Percentiles rank a stretch among this genome's conserved stretches.
Conservation (phyloP, 2,797 vertebrate species). For the Garrulus glandarius region DNA sequence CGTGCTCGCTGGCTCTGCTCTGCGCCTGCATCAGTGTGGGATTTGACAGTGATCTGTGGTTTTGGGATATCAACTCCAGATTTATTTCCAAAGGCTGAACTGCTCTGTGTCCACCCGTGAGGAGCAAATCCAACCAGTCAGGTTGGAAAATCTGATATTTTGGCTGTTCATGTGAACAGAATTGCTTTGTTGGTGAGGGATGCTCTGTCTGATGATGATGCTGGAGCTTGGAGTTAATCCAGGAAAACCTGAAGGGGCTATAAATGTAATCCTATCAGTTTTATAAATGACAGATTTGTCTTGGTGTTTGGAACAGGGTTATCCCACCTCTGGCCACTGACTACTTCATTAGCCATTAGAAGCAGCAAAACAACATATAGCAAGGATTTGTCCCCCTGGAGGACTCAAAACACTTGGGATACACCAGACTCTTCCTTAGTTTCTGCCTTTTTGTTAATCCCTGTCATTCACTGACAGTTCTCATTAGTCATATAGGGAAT, state of each 20-base stretch:
- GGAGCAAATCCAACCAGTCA: not conserved
- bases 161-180: not conserved
- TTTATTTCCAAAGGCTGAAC: not conserved
- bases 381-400: not conserved
- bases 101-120: not conserved
- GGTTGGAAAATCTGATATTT: not conserved
- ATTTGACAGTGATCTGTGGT: not conserved
- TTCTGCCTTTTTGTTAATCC: not conserved
- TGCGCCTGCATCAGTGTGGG: accelerated
- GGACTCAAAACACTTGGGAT: not conserved
- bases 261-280: not conserved
- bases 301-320: not conserved
- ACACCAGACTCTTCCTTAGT: not conserved
- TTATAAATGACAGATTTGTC: not conserved
- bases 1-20: not conserved
- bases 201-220: not conserved
- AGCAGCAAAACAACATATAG: not conserved
- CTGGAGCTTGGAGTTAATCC: not conserved
- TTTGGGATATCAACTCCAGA: not conserved
- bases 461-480: not conserved
- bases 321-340: not conserved
- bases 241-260: not conserved
- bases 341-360: not conserved
- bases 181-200: not conserved
- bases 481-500: not conserved